Conservation (phyloP, 1,140 invertebrate genomes). For the Drosophila mojavensis region DNA sequence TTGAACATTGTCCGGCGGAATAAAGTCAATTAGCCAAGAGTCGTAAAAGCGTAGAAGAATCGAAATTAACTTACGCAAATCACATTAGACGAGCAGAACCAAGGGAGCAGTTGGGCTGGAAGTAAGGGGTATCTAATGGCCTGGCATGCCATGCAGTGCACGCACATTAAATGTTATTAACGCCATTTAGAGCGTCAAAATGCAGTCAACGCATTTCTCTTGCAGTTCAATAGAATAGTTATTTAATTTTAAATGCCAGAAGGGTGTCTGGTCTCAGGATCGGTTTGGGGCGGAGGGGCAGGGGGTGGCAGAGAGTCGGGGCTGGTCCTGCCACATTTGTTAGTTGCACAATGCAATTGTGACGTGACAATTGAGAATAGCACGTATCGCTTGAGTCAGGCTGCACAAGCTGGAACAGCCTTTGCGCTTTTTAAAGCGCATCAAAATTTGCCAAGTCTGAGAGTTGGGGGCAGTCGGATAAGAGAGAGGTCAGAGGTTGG, state of each 20-base stretch:
- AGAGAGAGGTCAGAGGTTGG: neutral
- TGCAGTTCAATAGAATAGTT: slow-evolving; percentile 70
- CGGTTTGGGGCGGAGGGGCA: neutral
- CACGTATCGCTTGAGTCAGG: slow-evolving; percentile 48
- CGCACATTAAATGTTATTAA: slow-evolving; percentile 80
- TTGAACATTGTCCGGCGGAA: slow-evolving; percentile 53
- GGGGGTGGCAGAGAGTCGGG: neutral
- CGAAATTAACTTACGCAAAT: slow-evolving; percentile 71
- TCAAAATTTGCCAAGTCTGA: slow-evolving; percentile 47
- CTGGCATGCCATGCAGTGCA: slow-evolving; percentile 18
- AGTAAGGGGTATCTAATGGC: too few relatives aligned
- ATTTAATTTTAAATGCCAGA: slow-evolving; percentile 68
- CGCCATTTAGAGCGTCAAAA: slow-evolving; percentile 48
- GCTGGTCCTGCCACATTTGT: slow-evolving; percentile 50
- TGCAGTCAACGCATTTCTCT: slow-evolving; percentile 37
- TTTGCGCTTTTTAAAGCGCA: slow-evolving; percentile 45
- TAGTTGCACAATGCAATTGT: slow-evolving; percentile 49
- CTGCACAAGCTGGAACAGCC: slow-evolving; percentile 3
- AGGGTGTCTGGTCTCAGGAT: neutral
- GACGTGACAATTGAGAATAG: slow-evolving; percentile 69
- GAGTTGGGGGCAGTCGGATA: neutral
- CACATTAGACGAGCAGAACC: slow-evolving; percentile 32
- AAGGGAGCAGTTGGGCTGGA: too few relatives aligned
- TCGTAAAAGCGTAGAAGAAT: slow-evolving; percentile 72
- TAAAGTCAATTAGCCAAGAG: slow-evolving; percentile 72